phyloP scores from a whole-genome alignment of 2,113 vertebrate genomes.

The Amphiprion percula region DNA sequence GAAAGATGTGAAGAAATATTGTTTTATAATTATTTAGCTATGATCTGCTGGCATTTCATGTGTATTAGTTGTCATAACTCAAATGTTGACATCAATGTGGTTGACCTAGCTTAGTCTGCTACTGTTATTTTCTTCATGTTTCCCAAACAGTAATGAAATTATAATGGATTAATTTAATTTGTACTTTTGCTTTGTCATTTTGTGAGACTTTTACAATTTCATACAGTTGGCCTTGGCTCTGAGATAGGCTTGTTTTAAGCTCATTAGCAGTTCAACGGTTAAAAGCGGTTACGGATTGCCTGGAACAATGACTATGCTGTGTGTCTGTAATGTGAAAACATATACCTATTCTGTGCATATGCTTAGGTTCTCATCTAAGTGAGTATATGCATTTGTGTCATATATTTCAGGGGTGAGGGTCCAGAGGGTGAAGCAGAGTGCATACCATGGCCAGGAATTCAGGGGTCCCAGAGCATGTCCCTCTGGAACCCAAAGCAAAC shows the following conservation, averaged over 20 bases:
- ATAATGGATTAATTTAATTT: neutral
- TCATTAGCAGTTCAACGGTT: constrained; percentile 36
- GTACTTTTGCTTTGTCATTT: neutral
- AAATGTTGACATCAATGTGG: neutral
- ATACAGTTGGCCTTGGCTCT: neutral
- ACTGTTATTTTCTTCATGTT: neutral
- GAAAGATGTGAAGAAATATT: too few relatives aligned
- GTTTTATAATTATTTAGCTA: too few relatives aligned
- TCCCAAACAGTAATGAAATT: neutral
- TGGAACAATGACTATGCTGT: constrained; percentile 52
- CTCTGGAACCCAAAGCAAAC: constrained; percentile 73
- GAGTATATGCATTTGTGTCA: constrained; percentile 16
- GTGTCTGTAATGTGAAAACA: constrained; percentile 15
- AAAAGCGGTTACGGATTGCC: constrained; percentile 18
- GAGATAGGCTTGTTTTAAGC: constrained; percentile 28
- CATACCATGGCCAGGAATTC: constrained; percentile 65
- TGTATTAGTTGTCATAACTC: too few relatives aligned
- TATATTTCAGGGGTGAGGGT: constrained; percentile 36
- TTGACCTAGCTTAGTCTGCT: neutral
- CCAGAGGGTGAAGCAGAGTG: constrained; percentile 51
- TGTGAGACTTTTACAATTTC: neutral
- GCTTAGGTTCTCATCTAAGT: constrained; percentile 16
- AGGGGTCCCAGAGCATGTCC: constrained; percentile 60
- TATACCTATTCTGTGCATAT: constrained; percentile 14
- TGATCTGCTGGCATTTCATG: too few relatives aligned